Evolutionary conservation across 1,140 invertebrate genomes (phyloP).

Genomic region (Heliconius congener): DNA sequence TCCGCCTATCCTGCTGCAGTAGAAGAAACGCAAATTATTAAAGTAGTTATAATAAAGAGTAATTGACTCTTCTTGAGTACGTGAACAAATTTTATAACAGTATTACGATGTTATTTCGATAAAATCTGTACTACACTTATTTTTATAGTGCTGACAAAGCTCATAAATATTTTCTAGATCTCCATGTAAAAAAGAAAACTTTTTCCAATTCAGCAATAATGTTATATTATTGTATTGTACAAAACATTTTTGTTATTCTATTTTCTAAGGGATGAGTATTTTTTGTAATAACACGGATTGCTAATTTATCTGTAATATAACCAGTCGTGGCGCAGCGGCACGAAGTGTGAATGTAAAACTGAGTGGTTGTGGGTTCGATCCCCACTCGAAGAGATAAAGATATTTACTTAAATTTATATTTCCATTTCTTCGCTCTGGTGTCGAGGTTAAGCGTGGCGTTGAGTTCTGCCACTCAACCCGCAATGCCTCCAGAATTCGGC

Average conservation of each 20-base stretch:
- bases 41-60: too few relatives aligned
- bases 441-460: too few relatives aligned
- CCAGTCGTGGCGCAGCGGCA: too few relatives aligned
- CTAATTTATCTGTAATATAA: neutral
- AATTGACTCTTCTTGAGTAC: neutral
- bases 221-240: neutral
- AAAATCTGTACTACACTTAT: neutral
- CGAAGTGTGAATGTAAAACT: too few relatives aligned
- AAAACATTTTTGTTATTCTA: neutral
- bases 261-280: neutral
- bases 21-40: neutral
- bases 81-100: neutral
- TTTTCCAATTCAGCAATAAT: neutral
- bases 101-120: neutral
- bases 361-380: too few relatives aligned
- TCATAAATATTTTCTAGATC: neutral
- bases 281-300: neutral
- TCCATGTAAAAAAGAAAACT: neutral
- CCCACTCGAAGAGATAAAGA: too few relatives aligned
- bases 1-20: too few relatives aligned
- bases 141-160: neutral
- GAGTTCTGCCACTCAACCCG: too few relatives aligned
- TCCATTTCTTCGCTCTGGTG: too few relatives aligned
- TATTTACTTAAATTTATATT: too few relatives aligned
- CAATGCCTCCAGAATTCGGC: too few relatives aligned